Base-by-base conservation (phyloP, 2,888 invertebrate species). In the Zele albiditarsus region DNA sequence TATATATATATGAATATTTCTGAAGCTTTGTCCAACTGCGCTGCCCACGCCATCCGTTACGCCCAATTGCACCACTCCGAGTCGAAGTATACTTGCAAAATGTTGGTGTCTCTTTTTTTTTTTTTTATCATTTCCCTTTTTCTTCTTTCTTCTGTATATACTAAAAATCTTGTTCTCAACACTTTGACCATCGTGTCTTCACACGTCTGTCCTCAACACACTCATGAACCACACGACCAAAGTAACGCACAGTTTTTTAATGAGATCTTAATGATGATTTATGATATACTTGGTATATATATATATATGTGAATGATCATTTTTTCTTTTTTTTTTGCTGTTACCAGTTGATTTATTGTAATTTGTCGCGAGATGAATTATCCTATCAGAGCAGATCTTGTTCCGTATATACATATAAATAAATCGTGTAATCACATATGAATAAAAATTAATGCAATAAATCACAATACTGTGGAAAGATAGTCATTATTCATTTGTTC, bases 41-140 rank as follows among this genome's bases (percentile, higher is more conserved):
- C 77, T 63, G 78, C 86, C 86, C 84, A 87, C 86, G 85, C 85
- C 83, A 83, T 85, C 85, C 86, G 86, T 81, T 82, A 82, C 77
- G 77, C 80, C 76, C 78, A 70, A 76, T 76, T 77, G 80, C 83
- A 81, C 28, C 60, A 20, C 53, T 20, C 53, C 60, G 31, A 25
- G 28, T 67, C 16, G 28, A 20, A 57, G 58, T 70, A 65, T 60
- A 42, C 71, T 42, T 60, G 73, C 70, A 49, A 71, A 38, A 75
- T 75, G 73, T 77, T 73, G 70, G 73, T 75, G 73, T 71, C 72
- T 25, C 46, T n/a, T n/a, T n/a, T n/a, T 57, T 63, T 75, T 77
- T 42, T 67, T 38, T 33, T 58, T 28, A n/a, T 38, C 38, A 23
- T 65, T 46, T 38, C 38, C 38, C 38, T 4, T 25, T 27, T 46